Base-by-base conservation (phyloP, 2,113 vertebrate species). In the Antigone vipio region DNA sequence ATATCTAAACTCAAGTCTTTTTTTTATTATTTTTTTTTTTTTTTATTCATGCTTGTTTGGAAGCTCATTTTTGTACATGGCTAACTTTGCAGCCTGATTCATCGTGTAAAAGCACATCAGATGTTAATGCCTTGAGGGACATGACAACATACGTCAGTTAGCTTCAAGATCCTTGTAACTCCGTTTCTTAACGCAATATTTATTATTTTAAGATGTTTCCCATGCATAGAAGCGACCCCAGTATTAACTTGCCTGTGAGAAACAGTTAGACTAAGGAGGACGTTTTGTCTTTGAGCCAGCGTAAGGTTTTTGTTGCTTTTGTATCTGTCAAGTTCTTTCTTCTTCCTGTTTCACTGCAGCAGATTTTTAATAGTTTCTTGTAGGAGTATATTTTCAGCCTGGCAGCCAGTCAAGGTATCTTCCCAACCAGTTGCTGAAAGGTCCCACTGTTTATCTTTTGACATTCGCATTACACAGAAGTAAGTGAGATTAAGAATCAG, bases 61-160 rank as follows among this genome's bases (percentile, higher is more conserved):
- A 84, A 93, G 50, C 56, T 85, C 22, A 21, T 92, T 96, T 97
- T 88, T 90, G 50, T 95, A 56, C 55, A 18, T 47, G 29, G 72
- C 42, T 95, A 96, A 68, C 60, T 95, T 78, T 18, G 86, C 72
- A 92, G 35, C 66, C 77, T 73, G 40, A 85, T 84, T 88, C 40
- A 35, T 75, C 67, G 92, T 44, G 75, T 49, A 73, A 93, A 94
- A 86, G 67, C 75, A 38, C 85, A 86, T 95, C 92, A 92, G 91
- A 93, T 93, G 87, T 84, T 92, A 71, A 74, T 87, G 85, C 93
- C 93, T 93, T 55, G 45, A 95, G 96, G 84, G 80, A 64, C 76
- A 24, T 92, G 85, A 82, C 89, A 95, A 55, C 68, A 77, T 45
- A 50, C 79, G 89, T 96, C 92, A 93, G 42, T 81, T 74, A 86